A percentile compares a stretch with the other conserved stretches of the same genome.
phyloP scores from a whole-genome alignment of 2,113 vertebrate genomes.

The Peromyscus maniculatus region DNA sequence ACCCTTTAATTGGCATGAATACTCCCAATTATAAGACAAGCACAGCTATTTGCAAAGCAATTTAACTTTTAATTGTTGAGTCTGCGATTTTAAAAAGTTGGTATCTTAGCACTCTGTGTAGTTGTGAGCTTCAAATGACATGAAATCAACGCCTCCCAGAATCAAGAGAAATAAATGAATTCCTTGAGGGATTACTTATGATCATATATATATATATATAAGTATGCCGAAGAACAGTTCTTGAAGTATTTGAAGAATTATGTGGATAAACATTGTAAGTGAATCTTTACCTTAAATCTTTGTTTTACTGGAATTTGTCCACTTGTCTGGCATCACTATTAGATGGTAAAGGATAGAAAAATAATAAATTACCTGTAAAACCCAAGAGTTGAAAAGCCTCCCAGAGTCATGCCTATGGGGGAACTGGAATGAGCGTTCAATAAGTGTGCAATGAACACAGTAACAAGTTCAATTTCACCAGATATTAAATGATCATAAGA shows the following conservation, averaged over 20 bases:
- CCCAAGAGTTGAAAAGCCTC: not conserved
- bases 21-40: not conserved
- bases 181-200: not conserved
- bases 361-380: not conserved
- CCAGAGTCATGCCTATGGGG: not conserved
- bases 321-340: not conserved
- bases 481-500: constrained; percentile 4
- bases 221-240: not conserved
- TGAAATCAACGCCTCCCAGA: constrained; percentile 26
- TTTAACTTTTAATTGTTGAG: constrained; percentile 25
- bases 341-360: not conserved
- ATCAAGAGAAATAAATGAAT: constrained; percentile 10
- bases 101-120: not conserved
- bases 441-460: not conserved
- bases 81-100: not conserved
- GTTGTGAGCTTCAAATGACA: not conserved
- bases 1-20: not conserved
- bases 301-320: not conserved
- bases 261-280: constrained; percentile 6
- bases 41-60: constrained; percentile 44
- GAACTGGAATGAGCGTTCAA: not conserved
- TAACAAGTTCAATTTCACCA: constrained; percentile 12
- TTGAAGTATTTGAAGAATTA: constrained; percentile 16
- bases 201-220: not conserved
- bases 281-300: not conserved